These are phyloP conservation scores for Coluber constrictor DNA, from an alignment of 2,797 vertebrate genomes.

Conservation along the genomic window DNA sequence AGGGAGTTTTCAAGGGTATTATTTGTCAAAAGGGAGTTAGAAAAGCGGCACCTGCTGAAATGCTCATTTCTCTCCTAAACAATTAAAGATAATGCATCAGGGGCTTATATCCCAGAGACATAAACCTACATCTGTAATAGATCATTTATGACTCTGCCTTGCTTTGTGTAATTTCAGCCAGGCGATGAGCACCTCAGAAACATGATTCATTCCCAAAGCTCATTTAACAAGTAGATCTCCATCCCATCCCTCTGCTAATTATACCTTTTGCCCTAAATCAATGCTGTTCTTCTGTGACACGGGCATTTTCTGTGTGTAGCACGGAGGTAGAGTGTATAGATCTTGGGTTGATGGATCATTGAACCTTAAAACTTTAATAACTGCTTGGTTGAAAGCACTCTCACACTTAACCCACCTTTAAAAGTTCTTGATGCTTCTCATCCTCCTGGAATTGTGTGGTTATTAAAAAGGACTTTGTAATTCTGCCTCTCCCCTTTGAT, in stretches of 20 bases:
- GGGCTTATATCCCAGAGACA: not conserved
- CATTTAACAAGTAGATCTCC: not conserved
- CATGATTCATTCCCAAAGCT: not conserved
- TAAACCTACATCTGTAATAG: not conserved
- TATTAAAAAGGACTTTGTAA: slow-evolving; percentile 47
- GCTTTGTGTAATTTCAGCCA: not conserved
- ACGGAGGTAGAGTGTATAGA: not conserved
- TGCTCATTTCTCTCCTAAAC: not conserved
- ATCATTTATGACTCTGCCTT: not conserved
- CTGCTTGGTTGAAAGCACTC: slow-evolving; percentile 18
- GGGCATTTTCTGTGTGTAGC: not conserved
- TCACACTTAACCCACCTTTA: slow-evolving; percentile 33
- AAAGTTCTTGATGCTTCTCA: slow-evolving; percentile 46
- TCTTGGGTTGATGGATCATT: slow-evolving; percentile 33
- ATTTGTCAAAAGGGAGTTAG: not conserved
- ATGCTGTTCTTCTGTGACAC: not conserved
- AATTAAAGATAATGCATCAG: not conserved
- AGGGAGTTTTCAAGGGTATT: not conserved
- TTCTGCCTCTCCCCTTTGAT: not conserved
- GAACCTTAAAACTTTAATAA: slow-evolving; percentile 37
- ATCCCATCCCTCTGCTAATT: not conserved
- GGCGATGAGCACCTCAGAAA: not conserved
- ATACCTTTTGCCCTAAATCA: slow-evolving; percentile 12
- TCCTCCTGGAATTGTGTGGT: slow-evolving; percentile 26
- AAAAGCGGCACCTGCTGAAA: not conserved